Evolutionary conservation across 2,113 vertebrate genomes (phyloP), one percentile per base, ranked within the genome.

Genomic region (Ibidorhyncha struthersii): DNA sequence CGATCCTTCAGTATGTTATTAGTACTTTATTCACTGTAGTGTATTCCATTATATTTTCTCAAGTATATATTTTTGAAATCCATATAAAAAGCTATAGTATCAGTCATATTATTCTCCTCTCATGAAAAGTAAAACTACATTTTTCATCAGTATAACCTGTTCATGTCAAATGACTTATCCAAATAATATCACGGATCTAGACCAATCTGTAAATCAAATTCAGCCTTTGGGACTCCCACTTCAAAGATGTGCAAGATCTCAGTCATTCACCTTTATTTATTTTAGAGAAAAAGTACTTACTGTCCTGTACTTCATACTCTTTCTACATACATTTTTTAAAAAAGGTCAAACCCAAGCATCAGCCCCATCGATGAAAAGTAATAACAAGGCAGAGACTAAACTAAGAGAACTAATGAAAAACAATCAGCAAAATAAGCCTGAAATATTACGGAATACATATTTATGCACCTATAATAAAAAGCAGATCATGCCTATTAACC

Each of bases 291-390:
- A 63, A 55, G 20, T 14, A 23, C 15, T 70, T 56, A 25, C 8
- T 83, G 13, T 52, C 14, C 15, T 86, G 12, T 8, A 70, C 6
- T 27, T 86, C 9, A 49, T 34, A 69, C 2, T 72, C 8, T 40
- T 84, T 40, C 36, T 30, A 56, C 1, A 9, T 0, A 14, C 0
- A 43, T 30, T 49, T 86, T 34, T 0, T 9, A 34, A 50, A 30
- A 43, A 67, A 41, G 2, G 21, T 43, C 36, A 81, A 76, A 89
- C 11, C 3, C 18, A 65, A 70, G 30, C 25, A 73, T 55, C 26
- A 83, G 45, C 3, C 7, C 12, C 22, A 84, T 17, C 23, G 14
- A 49, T 7, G 30, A 67, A 82, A 77, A 84, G 6, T 27, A 86
- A 12, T 12, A 89, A 67, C 4, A 32, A 79, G 8, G 25, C 8